These are phyloP conservation scores for Pagetopsis macropterus DNA, from an alignment of 2,797 vertebrate genomes.

Conservation along the genomic window DNA sequence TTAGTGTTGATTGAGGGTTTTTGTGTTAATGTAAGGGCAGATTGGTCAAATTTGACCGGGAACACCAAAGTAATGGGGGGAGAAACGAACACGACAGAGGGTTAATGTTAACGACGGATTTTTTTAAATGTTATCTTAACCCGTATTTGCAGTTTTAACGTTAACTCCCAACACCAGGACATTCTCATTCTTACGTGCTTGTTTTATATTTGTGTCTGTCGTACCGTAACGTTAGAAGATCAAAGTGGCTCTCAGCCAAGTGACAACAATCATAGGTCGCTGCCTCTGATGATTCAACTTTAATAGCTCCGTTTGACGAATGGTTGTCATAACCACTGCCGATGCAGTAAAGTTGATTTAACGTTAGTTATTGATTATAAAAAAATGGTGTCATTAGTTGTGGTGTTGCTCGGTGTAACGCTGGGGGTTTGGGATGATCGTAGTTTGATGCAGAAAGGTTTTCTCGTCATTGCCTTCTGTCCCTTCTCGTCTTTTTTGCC, in stretches of 20 bases:
- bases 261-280: conserved; percentile 46
- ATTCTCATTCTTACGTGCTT: neutral
- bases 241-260: conserved; percentile 53
- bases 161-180: neutral
- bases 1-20: too few relatives aligned
- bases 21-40: too few relatives aligned
- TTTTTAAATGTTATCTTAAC: neutral
- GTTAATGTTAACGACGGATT: conserved; percentile 10
- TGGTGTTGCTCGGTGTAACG: conserved; percentile 15
- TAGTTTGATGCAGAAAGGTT: conserved; percentile 30
- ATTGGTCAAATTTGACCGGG: too few relatives aligned
- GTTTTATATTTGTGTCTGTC: conserved; percentile 5
- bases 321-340: conserved; percentile 36
- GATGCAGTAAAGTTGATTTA: conserved; percentile 32
- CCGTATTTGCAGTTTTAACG: conserved; percentile 7
- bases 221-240: conserved; percentile 23
- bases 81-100: too few relatives aligned
- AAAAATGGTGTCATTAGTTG: neutral
- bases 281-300: conserved; percentile 54
- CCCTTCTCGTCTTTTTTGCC: conserved; percentile 28
- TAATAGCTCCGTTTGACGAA: conserved; percentile 33
- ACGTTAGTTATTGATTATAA: conserved; percentile 15
- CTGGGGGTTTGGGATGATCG: conserved; percentile 2
- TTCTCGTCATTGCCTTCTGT: conserved; percentile 30
- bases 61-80: too few relatives aligned